phyloP scores from a whole-genome alignment of 2,888 invertebrate species.

The Agrochola circellaris region DNA sequence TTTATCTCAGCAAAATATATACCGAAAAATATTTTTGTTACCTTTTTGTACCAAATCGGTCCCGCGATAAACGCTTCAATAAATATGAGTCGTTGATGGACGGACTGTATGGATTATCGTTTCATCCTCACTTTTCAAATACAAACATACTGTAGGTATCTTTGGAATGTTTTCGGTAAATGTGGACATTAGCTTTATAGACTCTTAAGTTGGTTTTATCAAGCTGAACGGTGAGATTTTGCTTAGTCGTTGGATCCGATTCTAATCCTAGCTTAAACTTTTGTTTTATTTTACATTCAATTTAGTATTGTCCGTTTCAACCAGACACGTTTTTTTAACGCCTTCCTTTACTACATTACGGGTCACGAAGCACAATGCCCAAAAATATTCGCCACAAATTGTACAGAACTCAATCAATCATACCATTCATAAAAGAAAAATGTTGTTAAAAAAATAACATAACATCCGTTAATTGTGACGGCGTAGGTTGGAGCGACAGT shows the following conservation, averaged over 20 bases:
- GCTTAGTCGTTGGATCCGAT: constrained; percentile 9
- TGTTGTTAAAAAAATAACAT: constrained; percentile 45
- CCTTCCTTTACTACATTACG: constrained; percentile 22
- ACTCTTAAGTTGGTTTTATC: constrained; percentile 23
- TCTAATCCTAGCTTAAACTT: background rate
- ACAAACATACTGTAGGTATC: constrained; percentile 28
- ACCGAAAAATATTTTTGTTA: constrained; percentile 51
- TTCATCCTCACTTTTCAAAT: constrained; percentile 50
- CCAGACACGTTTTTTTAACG: background rate
- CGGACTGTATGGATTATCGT: constrained; percentile 50
- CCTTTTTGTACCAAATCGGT: constrained; percentile 51
- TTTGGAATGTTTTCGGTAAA: constrained; percentile 33
- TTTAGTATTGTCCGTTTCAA: constrained; percentile 6
- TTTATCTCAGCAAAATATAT: constrained; percentile 43
- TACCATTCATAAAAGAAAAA: constrained; percentile 41
- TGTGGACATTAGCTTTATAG: constrained; percentile 43
- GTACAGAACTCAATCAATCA: constrained; percentile 43
- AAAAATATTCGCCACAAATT: constrained; percentile 31
- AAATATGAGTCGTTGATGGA: constrained; percentile 61
- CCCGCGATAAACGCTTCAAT: constrained; percentile 54
- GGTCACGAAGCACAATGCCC: constrained; percentile 33
- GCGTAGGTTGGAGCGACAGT: constrained; percentile 55
- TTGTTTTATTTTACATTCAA: constrained; percentile 9
- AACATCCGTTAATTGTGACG: constrained; percentile 51
- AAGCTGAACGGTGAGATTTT: constrained; percentile 17